These are phyloP conservation scores for Paramisgurnus dabryanus DNA, from an alignment of 2,113 vertebrate genomes.

Conservation along the genomic window DNA sequence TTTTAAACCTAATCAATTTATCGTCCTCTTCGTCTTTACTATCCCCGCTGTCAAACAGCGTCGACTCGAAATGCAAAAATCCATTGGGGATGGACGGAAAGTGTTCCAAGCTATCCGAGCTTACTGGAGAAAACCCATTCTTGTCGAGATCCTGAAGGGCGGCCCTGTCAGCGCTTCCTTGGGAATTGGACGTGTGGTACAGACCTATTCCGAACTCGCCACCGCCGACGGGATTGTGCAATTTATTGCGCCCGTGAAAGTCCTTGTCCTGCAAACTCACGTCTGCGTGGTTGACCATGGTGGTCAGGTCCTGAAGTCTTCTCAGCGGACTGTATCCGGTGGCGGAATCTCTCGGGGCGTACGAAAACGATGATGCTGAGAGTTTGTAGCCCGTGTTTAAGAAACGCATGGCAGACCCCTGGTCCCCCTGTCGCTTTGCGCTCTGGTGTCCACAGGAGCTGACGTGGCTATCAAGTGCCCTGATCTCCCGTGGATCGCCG, in stretches of 20 bases:
- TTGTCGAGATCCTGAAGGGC: constrained; percentile 56
- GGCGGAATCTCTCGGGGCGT: constrained; percentile 77
- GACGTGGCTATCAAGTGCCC: constrained; percentile 77
- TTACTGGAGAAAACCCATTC: constrained; percentile 70
- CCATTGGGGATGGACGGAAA: constrained; percentile 71
- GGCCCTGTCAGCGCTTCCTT: constrained; percentile 54
- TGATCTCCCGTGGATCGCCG: constrained; percentile 77
- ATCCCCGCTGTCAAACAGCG: constrained; percentile 73
- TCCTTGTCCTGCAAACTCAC: constrained; percentile 60
- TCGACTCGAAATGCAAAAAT: constrained; percentile 77
- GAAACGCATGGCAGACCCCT: constrained; percentile 72
- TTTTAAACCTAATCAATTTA: constrained; percentile 50
- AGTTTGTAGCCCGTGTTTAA: constrained; percentile 71
- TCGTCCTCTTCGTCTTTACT: constrained; percentile 61
- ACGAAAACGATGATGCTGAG: constrained; percentile 70
- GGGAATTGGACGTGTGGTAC: constrained; percentile 63
- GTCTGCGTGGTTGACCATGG: constrained; percentile 78
- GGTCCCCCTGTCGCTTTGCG: constrained; percentile 70
- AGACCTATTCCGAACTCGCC: constrained; percentile 64
- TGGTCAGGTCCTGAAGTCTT: constrained; percentile 84
- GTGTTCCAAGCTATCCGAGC: constrained; percentile 67
- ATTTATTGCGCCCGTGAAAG: constrained; percentile 56
- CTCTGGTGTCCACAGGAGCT: constrained; percentile 79
- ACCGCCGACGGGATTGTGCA: constrained; percentile 60
- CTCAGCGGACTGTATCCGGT: constrained; percentile 85